Evolutionary conservation across 2,113 vertebrate species (phyloP).

Genomic region (Megaleporinus macrocephalus): DNA sequence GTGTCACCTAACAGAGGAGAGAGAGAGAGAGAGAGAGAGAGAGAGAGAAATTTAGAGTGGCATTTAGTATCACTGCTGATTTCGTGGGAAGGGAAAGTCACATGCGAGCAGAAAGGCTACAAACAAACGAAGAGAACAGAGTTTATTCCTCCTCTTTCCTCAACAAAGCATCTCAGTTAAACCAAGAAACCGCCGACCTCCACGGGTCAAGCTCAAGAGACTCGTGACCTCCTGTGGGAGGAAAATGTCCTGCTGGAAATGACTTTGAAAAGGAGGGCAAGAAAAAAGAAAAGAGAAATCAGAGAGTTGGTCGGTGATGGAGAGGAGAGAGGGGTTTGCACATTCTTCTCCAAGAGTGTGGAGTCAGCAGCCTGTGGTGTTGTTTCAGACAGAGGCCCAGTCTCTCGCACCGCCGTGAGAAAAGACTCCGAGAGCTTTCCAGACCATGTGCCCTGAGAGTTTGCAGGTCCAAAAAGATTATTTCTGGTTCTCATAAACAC

Average conservation of each 20-base stretch:
- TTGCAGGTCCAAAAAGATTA: neutral
- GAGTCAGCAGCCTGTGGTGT: constrained; percentile 40
- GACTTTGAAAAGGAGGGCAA: neutral
- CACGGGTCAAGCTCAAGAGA: neutral
- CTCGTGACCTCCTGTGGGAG: neutral
- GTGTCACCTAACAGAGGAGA: constrained; percentile 75
- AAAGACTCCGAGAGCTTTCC: neutral
- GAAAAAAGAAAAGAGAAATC: neutral
- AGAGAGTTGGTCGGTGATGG: neutral
- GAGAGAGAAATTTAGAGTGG: too few relatives aligned
- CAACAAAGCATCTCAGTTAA: constrained; percentile 14
- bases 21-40: neutral
- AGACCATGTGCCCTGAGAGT: too few relatives aligned
- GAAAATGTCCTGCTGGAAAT: neutral
- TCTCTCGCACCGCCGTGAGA: neutral
- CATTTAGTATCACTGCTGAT: too few relatives aligned
- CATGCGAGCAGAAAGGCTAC: neutral
- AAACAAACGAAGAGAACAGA: neutral
- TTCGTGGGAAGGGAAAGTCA: neutral
- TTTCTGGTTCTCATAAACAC: neutral
- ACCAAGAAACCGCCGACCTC: neutral
- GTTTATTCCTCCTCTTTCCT: neutral
- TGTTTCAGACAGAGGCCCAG: constrained; percentile 29
- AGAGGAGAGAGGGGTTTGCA: neutral
- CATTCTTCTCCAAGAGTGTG: constrained; percentile 29